Evolutionary conservation across 2,888 invertebrate genomes (phyloP), one percentile per base, ranked within the genome.

Genomic region (Seira sanloemensis): DNA sequence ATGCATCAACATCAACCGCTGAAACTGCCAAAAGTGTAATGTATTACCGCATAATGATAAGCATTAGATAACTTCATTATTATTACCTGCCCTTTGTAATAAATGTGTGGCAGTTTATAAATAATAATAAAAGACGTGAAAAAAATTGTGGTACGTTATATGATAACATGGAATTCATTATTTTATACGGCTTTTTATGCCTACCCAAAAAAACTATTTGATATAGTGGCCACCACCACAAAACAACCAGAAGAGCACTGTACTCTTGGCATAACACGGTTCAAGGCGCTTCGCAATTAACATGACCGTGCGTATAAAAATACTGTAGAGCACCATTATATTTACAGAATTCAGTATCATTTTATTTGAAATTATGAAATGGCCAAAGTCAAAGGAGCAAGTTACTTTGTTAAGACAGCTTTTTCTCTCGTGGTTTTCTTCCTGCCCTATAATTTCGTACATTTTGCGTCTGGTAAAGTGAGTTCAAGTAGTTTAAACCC

Each of bases 241-340:
- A n/a, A n/a, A n/a, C 50, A 12, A 50, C 50, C 50, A 50, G 50
- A 50, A 50, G 50, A 50, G 50, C 50, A 50, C 5, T 50, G 16
- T 50, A 50, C 16, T 50, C 50, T 50, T 50, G 50, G 50, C 21
- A 50, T 80, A 74, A 73, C 73, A 80, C 83, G 83, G 83, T 83
- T 83, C 83, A 83, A 68, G 73, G 78, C 72, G 12, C 37, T 24
- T 78, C 25, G 25, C 73, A 83, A 73, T 83, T 83, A 78, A 78
- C 83, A 54, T 83, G 83, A 83, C 83, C 82, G 65, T 71, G 76
- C 69, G 69, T 71, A 67, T 2, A 50, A 50, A 50, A 50, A 7
- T 50, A 2, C 50, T 50, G 12, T 12, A 37, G n/a, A n/a, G n/a
- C n/a, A n/a, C 5, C 37, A 4, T 37, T 37, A 7, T 37, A 37